These are phyloP conservation scores for Harmothoe impar DNA, from an alignment of 2,888 invertebrate species.

Conservation along the genomic window DNA sequence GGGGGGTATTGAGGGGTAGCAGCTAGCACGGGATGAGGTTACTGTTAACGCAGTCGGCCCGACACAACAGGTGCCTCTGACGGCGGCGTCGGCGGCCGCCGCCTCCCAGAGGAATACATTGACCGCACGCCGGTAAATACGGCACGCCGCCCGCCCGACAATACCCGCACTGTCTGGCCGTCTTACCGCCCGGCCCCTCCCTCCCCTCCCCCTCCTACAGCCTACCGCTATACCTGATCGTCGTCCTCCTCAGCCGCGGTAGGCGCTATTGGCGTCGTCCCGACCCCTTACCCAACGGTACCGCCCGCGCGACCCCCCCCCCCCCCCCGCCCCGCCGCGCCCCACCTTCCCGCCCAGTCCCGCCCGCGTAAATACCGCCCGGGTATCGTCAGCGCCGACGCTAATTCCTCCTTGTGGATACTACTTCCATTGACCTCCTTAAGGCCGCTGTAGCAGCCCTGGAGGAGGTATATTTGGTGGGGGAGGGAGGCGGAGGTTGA, in stretches of 20 bases:
- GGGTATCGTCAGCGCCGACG: neutral
- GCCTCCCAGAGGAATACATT: conserved; percentile 53
- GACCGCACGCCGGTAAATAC: conserved; percentile 46
- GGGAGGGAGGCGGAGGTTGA: neutral
- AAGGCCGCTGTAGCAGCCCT: neutral
- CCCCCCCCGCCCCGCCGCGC: neutral
- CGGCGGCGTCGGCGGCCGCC: neutral
- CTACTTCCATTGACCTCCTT: neutral
- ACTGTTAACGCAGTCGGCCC: conserved; percentile 9
- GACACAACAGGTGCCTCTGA: conserved; percentile 54
- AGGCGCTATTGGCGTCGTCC: no score
- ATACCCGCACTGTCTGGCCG: conserved; percentile 23
- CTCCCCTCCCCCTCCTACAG: neutral
- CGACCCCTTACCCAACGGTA: no score
- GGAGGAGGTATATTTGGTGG: conserved; percentile 1
- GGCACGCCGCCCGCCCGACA: conserved; percentile 44
- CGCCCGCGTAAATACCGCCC: conserved; percentile 8
- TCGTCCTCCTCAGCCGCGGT: no score
- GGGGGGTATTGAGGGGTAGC: neutral
- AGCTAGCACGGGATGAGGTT: conserved; percentile 8
- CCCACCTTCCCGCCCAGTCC: neutral
- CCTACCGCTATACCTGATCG: neutral
- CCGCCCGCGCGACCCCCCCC: neutral
- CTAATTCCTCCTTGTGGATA: conserved; percentile 36
- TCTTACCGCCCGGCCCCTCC: neutral